phyloP scores from a whole-genome alignment of 2,797 vertebrate species.

The Cuniculus paca region DNA sequence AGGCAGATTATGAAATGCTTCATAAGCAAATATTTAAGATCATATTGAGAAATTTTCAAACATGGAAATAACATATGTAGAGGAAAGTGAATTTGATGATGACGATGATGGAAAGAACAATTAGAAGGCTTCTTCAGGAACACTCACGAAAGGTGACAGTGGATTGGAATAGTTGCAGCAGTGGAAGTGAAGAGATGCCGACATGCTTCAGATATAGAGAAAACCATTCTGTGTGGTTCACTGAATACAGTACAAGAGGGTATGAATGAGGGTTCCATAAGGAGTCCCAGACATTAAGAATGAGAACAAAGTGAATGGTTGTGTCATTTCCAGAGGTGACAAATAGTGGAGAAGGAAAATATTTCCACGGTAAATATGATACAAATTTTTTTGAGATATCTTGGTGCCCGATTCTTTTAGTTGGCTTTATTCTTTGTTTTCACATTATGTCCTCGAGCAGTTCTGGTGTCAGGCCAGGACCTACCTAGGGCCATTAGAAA shows the following conservation, averaged over 20 bases:
- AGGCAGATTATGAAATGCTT: not conserved
- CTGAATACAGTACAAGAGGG: not conserved
- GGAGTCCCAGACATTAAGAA: not conserved
- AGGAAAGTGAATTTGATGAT: not conserved
- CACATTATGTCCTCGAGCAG: not conserved
- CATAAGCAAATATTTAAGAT: not conserved
- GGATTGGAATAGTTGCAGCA: not conserved
- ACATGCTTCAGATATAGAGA: not conserved
- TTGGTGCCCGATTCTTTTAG: not conserved
- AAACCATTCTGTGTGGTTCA: not conserved
- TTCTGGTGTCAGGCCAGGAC: not conserved
- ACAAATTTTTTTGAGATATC: not conserved
- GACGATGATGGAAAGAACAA: not conserved
- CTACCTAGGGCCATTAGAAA: not conserved
- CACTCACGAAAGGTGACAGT: not conserved
- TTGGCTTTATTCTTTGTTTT: not conserved
- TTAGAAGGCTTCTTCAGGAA: not conserved
- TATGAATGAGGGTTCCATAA: not conserved
- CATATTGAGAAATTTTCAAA: not conserved
- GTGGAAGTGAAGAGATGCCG: not conserved
- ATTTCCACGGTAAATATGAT: not conserved
- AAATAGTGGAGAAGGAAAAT: not conserved
- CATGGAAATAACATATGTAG: not conserved
- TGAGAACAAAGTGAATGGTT: not conserved
- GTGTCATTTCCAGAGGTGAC: conserved; percentile 1